These are phyloP conservation scores for Aphelenchoides fujianensis DNA, from an alignment of 1,140 invertebrate genomes.

Conservation along the genomic window DNA sequence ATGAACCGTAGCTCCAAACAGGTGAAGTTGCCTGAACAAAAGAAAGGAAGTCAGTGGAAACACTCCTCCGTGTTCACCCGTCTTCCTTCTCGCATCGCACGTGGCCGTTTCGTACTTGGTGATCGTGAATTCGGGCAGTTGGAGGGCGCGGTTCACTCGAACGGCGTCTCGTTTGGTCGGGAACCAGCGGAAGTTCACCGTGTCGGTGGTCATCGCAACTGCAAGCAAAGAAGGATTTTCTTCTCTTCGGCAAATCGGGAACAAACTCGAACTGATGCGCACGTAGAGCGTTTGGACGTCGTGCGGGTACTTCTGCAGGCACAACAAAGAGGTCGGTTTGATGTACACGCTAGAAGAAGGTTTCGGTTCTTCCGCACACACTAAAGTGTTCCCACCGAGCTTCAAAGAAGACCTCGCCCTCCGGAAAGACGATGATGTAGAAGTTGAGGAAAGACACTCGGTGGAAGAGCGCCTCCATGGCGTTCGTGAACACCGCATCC, in stretches of 20 bases:
- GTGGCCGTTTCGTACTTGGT: constrained; percentile 23
- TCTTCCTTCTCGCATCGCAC: constrained; percentile 52
- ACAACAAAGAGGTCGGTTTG: constrained; percentile 53
- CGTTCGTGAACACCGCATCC: constrained; percentile 60
- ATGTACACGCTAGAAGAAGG: constrained; percentile 54
- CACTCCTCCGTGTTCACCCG: constrained; percentile 36
- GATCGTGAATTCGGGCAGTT: constrained; percentile 55
- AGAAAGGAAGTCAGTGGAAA: not conserved
- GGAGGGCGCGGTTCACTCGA: constrained; percentile 47
- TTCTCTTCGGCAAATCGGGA: too few relatives aligned
- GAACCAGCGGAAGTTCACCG: constrained; percentile 53
- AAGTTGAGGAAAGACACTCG: constrained; percentile 59
- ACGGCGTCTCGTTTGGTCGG: constrained; percentile 49
- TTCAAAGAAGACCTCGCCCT: constrained; percentile 60
- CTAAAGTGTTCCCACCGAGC: too few relatives aligned
- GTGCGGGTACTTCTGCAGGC: constrained; percentile 60
- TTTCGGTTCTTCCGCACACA: too few relatives aligned
- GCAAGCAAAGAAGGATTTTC: constrained; percentile 19
- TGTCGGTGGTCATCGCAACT: constrained; percentile 59
- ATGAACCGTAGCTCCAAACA: constrained; percentile 56
- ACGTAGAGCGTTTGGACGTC: constrained; percentile 51
- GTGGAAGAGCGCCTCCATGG: constrained; percentile 56
- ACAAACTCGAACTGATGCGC: constrained; percentile 58
- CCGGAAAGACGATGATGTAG: constrained; percentile 60
- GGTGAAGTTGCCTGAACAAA: constrained; percentile 57